Evolutionary conservation across 2,888 invertebrate species (phyloP), one percentile per base, ranked within the genome.

Genomic region (Mythimna ferrago): DNA sequence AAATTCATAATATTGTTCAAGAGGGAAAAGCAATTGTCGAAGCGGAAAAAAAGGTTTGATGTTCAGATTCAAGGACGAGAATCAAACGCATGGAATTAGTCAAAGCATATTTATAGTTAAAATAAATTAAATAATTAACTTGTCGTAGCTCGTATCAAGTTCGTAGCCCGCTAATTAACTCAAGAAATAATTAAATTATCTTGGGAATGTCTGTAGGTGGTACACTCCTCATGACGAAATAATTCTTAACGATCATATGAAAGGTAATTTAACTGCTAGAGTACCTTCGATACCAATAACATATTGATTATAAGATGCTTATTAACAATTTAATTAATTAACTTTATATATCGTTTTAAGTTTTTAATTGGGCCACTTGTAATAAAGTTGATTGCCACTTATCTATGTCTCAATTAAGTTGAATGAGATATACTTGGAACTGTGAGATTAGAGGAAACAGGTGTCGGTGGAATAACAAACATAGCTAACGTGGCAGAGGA

Each of bases 371-470:
- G 86, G 77, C 73, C 78, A 83, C 74, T 85, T 76, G 78, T 87
- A 85, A 87, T 88, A 89, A 89, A 88, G 80, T 86, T 89, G 87
- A 91, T 86, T 82, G 85, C 71, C 82, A 73, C 82, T 89, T 91
- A 89, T 91, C 88, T 88, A 86, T 84, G 76, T 87, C 87, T 88
- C 86, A 89, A 89, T 90, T 89, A 89, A 86, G 77, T 67, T 81
- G 81, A 86, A 87, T 88, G 83, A 87, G 83, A 82, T 87, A 81
- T 82, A 84, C 78, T 78, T 73, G 73, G 76, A 79, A 78, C 74
- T 77, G 64, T 72, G 78, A 89, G 83, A 88, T 88, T 84, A 82
- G 80, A 87, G 84, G 84, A 86, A 84, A 83, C 89, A 89, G 90
- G 88, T 89, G 88, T 80, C 71, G 62, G 53, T 61, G 56, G 66